Conservation (phyloP, 2,797 vertebrate genomes). For the Takifugu rubripes region DNA sequence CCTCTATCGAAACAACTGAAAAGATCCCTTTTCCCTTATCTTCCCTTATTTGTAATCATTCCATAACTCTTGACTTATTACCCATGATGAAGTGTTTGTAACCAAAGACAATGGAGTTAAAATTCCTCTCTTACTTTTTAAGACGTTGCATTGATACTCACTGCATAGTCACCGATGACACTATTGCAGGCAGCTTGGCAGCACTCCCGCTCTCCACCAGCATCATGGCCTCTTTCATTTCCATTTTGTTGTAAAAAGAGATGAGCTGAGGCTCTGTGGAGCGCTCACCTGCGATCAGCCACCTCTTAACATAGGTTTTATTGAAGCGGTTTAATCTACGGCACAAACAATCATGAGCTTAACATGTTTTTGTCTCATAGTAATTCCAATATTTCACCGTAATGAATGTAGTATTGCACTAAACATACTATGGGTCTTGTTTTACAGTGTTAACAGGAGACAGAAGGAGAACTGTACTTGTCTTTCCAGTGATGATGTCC, state of each 20-base stretch:
- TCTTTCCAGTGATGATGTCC: conserved; percentile 97
- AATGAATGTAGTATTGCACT: neutral
- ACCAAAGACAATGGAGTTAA: neutral
- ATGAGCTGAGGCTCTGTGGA: conserved; percentile 92
- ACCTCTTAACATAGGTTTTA: conserved; percentile 90
- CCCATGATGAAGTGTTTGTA: neutral
- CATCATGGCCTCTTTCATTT: conserved; percentile 93
- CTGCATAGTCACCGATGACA: conserved; percentile 77
- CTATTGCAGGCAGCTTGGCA: conserved; percentile 77
- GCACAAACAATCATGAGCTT: neutral
- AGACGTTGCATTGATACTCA: conserved; percentile 17
- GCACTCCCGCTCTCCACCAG: conserved; percentile 86
- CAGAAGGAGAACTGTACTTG: conserved; percentile 77
- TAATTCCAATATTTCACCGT: neutral
- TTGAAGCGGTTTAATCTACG: conserved; percentile 91
- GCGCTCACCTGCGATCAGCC: conserved; percentile 87
- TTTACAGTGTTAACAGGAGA: neutral
- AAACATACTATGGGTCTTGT: neutral
- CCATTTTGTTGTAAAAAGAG: conserved; percentile 97
- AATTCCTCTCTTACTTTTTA: neutral
- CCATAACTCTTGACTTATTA: no score
- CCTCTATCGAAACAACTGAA: no score
- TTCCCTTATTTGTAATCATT: neutral
- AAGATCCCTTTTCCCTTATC: no score
- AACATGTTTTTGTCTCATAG: neutral